These are phyloP conservation scores for Emmelina monodactyla DNA, from an alignment of 2,888 invertebrate species.

Conservation along the genomic window DNA sequence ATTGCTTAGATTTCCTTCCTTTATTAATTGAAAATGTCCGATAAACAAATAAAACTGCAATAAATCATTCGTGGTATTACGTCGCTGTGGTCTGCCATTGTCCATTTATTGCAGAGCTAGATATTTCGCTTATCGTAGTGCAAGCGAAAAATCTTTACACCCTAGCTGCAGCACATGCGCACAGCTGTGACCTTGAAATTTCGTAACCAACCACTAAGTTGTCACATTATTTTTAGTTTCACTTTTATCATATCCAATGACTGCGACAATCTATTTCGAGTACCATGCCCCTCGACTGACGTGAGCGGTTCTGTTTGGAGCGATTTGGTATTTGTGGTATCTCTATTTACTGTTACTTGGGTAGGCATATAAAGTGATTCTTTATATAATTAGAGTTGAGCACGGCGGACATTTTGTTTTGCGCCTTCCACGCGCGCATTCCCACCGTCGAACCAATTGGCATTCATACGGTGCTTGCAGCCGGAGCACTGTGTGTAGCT, in stretches of 20 bases:
- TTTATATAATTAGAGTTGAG: too few species aligned
- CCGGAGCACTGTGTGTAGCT: too few species aligned
- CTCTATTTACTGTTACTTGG: too few species aligned
- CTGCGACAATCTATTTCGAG: neutral
- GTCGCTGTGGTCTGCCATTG: too few species aligned
- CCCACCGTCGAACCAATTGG: neutral
- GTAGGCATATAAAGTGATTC: too few species aligned
- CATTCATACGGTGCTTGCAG: neutral
- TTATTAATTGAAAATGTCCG: too few species aligned
- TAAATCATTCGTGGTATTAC: too few species aligned
- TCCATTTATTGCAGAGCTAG: conserved; percentile 12
- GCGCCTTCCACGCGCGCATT: conserved; percentile 1
- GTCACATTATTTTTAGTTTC: conserved; percentile 8
- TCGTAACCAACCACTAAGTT: conserved; percentile 25
- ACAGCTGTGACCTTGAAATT: conserved; percentile 41
- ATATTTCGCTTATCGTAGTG: conserved; percentile 22
- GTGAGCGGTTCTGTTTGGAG: neutral
- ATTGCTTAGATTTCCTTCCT: too few species aligned
- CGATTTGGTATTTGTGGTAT: too few species aligned
- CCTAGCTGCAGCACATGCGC: conserved; percentile 49
- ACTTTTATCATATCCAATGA: neutral
- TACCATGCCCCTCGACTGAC: neutral
- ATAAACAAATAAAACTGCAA: too few species aligned
- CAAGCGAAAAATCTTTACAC: conserved; percentile 42
- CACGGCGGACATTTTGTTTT: neutral